Base-by-base conservation (phyloP, 2,888 invertebrate genomes). In the Thelaira solivaga region DNA sequence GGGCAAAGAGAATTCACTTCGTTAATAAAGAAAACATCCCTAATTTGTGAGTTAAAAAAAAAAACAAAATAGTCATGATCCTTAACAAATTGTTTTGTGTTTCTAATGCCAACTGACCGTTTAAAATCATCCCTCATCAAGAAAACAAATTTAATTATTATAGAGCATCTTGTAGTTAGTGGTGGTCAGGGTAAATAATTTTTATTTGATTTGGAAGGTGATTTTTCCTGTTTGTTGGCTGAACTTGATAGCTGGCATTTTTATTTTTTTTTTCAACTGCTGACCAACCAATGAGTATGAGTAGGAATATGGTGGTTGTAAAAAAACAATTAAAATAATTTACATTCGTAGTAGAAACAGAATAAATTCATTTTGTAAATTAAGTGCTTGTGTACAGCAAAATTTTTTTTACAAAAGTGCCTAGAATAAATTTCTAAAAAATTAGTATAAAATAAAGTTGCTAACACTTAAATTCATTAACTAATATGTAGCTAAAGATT, bases 51-150 rank as follows among this genome's bases (percentile, higher is more conserved):
- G n/a, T 20, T 5, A 2, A 16, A 29, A 16, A 18, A 4, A 10
- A 24, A 11, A 18, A 39, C 10, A 29, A 29, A 24, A 64, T 13
- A 11, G 13, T 41, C 36, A 57, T 49, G 76, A 77, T 77, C 76
- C 39, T 62, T 67, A 8, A n/a, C 6, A 45, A 22, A 73, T 29
- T 13, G n/a, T 26, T 26, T 73, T 59, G 41, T 24, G 20, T 47
- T 47, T 53, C 16, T 0, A 29, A 51, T 5, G 11, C 22, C 29
- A 73, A 77, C 72, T 78, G 78, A 78, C 78, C 78, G 53, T 59
- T 65, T 43, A 41, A 22, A 65, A 74, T 34, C 74, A 67, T 36
- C 74, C 74, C 74, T 53, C 31, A 53, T 34, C 0, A 26, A 26
- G 41, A 16, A 13, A 22, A 26, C 7, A 31, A 36, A n/a, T n/a